Base-by-base conservation (phyloP, 64 coral and sea anemone species). In the Stichodactyla helianthus region DNA sequence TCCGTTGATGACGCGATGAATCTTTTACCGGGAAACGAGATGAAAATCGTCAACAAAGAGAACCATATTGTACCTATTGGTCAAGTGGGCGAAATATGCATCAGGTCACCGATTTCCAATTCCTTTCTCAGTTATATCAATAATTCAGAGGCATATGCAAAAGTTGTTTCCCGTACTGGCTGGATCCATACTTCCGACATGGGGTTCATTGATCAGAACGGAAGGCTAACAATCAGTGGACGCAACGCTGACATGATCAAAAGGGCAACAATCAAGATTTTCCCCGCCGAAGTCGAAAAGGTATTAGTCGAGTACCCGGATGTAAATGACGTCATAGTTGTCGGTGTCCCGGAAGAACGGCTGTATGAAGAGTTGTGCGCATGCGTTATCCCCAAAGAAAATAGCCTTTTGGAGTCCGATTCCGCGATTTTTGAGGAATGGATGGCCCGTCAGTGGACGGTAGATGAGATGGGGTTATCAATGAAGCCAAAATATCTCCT, bases 141-240 rank as follows among this genome's bases (percentile, higher is more conserved):
- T 31, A 89, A 84, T 10, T 26, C 82, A 4, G 51, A 89, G 51
- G 61, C 78, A 50, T 64, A 79, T 6, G 27, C 35, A 4, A 8
- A 50, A 6, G 35, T 60, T 10, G 84, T 61, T 52, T 71, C 88
- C 6, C 62, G 19, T 9, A 89, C 88, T 13, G 81, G 82, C 6
- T 89, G 88, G 88, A 56, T 53, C 35, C 70, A 62, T n/a, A 65
- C 77, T 4, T 11, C 23, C 10, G 89, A 91, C 44, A 86, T 86
- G 27, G 83, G 89, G 9, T 23, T 79, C 15, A 91, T 91, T 84
- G 70, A 91, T 53, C 71, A 86, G 0, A 51, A 61, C 13, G 89
- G 89, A 1, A 86, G 28, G 27, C 70, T 91, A 6, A 86, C 76
- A 71, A 81, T 91, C 44, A 59, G 86, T 86, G 89, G 89, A 52